A percentile compares a stretch with the other conserved stretches of the same genome.
Evolutionary conservation across 2,113 vertebrate species (phyloP).

Genomic region (Patagioenas fasciata): DNA sequence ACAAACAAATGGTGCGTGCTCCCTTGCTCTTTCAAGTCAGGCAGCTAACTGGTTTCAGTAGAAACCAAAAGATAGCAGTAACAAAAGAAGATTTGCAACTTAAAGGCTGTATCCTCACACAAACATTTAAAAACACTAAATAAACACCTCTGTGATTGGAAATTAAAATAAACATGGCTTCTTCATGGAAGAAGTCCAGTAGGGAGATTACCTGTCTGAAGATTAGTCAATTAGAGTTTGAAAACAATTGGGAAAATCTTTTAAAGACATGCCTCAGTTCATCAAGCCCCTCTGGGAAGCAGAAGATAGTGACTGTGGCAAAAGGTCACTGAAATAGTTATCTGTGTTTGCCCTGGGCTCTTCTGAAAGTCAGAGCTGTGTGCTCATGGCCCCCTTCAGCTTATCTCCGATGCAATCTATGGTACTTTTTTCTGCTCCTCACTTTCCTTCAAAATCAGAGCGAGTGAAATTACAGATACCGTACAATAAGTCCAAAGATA

Average conservation of each 20-base stretch:
- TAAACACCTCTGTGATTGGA: not conserved
- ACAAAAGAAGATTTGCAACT: not conserved
- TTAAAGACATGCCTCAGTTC: not conserved
- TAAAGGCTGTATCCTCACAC: not conserved
- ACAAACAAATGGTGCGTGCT: not conserved
- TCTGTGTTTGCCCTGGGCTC: not conserved
- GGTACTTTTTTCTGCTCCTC: not conserved
- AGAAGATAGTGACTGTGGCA: not conserved
- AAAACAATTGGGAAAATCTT: not conserved
- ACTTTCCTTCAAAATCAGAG: not conserved
- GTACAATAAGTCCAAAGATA: not conserved
- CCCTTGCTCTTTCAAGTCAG: not conserved
- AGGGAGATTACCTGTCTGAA: not conserved
- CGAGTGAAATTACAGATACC: not conserved
- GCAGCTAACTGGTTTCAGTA: not conserved
- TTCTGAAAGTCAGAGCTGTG: not conserved
- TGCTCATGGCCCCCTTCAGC: not conserved
- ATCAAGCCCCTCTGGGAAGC: not conserved
- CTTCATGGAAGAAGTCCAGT: not conserved
- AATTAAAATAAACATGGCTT: not conserved
- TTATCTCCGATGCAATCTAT: not conserved
- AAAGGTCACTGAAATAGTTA: not conserved
- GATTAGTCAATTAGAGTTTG: not conserved
- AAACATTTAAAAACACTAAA: slow-evolving; percentile 14
- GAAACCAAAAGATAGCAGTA: not conserved